phyloP scores from a whole-genome alignment of 2,113 vertebrate species.

The Caretta caretta region DNA sequence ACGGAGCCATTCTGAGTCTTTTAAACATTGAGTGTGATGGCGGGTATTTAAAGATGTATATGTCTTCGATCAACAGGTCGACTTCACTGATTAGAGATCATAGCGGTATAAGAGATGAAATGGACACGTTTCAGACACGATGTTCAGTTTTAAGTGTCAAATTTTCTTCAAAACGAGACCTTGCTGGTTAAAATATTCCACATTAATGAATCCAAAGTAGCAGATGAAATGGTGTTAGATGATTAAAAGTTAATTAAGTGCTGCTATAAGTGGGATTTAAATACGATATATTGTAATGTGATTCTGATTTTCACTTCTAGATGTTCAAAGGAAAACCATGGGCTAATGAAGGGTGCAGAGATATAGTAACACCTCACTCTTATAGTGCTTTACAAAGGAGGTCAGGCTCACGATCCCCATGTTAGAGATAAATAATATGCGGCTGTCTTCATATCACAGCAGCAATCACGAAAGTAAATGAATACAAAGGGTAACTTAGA shows the following conservation, averaged over 20 bases:
- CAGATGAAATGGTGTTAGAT: not conserved
- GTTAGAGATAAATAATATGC: not conserved
- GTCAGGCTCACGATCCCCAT: too few species aligned
- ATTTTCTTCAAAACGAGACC: too few species aligned
- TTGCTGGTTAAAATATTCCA: not conserved
- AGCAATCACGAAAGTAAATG: not conserved
- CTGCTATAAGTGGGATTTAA: not conserved
- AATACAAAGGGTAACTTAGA: not conserved
- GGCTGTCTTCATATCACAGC: not conserved
- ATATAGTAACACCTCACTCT: too few species aligned
- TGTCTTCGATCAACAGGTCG: not conserved
- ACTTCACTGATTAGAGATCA: not conserved
- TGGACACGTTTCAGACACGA: not conserved
- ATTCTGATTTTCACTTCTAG: not conserved
- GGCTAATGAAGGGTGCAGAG: too few species aligned
- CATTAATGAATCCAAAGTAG: not conserved
- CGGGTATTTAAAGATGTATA: not conserved
- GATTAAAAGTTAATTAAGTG: not conserved
- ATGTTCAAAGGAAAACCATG: not conserved
- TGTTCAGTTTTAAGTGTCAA: not conserved
- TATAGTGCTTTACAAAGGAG: too few species aligned
- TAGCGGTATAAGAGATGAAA: not conserved
- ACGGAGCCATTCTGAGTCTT: too few species aligned
- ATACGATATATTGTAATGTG: not conserved
- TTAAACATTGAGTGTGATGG: too few species aligned